Base-by-base conservation (phyloP, 2,888 invertebrate genomes). In the Clostera curtula region DNA sequence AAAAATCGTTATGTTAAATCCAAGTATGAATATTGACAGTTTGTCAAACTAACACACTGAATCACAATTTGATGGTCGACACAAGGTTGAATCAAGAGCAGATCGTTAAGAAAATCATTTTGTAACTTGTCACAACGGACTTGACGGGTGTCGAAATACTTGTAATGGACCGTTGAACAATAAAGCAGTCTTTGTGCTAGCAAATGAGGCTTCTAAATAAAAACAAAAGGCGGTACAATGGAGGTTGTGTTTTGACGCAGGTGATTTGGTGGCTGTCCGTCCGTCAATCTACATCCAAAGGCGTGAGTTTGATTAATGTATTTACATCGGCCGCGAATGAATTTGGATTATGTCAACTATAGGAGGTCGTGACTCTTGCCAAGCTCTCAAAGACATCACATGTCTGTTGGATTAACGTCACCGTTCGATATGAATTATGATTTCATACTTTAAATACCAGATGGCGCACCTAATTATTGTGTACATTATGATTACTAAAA, bases 81-180 rank as follows among this genome's bases (percentile, higher is more conserved):
- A 46, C 63, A 66, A 70, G 64, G 64, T 64, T 53, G 44, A 39
- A 55, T 61, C 54, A 63, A 63, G 42, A 59, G 34, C 48, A 38
- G 27, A 46, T 39, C 36, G 12, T 49, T 44, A 43, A 34, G 59
- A 65, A 65, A 64, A 56, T 48, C 38, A 49, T 60, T 67, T 69
- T 66, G 51, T 61, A 62, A 60, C 61, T 48, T 75, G 71, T 77
- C 73, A 65, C 59, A 59, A 41, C 44, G 52, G 68, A 62, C 54
- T 60, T 79, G 80, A 76, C 75, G 68, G 53, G 68, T 77, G 74
- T 72, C 63, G 75, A 71, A 77, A 79, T 61, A 62, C 68, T 65
- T 70, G 67, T 68, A 62, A 53, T 56, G 52, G 56, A 61, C 53
- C 42, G 49, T 41, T 49, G 55, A 66, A 79, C 74, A 77, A 77